Percentiles rank a stretch among this genome's conserved stretches.
phyloP scores from a whole-genome alignment of 2,888 invertebrate species.

The Chironomus riparius region DNA sequence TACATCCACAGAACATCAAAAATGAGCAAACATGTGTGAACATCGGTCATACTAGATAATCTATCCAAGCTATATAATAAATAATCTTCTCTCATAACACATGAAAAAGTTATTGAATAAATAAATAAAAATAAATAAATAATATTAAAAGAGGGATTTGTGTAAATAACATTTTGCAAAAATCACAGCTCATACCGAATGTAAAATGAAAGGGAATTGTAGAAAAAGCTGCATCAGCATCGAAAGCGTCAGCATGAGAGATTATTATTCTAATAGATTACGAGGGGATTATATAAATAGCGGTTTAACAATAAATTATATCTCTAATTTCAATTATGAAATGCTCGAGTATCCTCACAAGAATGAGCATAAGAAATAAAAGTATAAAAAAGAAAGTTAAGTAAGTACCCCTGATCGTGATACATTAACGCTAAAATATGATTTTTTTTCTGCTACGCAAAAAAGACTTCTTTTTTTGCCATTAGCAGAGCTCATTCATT shows the following conservation, averaged over 20 bases:
- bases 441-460: too few relatives aligned
- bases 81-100: too few relatives aligned
- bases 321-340: not conserved
- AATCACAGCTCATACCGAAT: constrained; percentile 26
- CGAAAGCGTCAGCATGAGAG: not conserved
- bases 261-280: not conserved
- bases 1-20: too few relatives aligned
- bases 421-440: too few relatives aligned
- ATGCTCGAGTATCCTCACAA: not conserved
- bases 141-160: not conserved
- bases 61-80: too few relatives aligned
- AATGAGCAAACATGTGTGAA: not conserved
- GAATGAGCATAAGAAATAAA: not conserved
- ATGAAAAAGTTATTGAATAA: not conserved
- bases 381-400: not conserved
- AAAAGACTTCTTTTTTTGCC: too few relatives aligned
- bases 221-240: not conserved
- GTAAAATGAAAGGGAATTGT: not conserved
- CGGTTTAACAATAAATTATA: not conserved
- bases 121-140: not conserved
- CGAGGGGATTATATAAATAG: too few relatives aligned
- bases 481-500: too few relatives aligned
- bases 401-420: too few relatives aligned
- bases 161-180: constrained; percentile 16
- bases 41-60: too few relatives aligned